Evolutionary conservation across 2,797 vertebrate species (phyloP), one percentile per base, ranked within the genome.

Genomic region (Sebastes cheni): DNA sequence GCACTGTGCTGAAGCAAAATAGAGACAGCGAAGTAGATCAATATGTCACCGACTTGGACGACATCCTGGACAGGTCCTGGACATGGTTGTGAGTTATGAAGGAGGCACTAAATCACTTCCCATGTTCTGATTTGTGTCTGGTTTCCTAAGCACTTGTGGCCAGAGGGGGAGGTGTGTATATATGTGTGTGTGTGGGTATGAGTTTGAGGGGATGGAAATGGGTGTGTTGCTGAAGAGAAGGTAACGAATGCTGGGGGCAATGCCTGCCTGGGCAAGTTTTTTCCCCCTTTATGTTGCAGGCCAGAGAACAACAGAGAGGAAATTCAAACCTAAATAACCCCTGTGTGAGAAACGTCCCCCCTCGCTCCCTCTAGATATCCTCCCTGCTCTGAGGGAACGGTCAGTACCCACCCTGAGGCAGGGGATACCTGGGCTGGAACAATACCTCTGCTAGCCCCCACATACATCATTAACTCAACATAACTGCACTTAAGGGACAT

Each of bases 71-170:
- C 93, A 93, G 89, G 83, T 90, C 88, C 88, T 91, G 92, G 93
- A 95, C 92, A 85, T 90, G 89, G 55, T 75, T 87, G 83, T 92
- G 94, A 95, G 94, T 94, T 95, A 95, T 93, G 95, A 86, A 87
- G 75, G 86, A 90, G 89, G 72, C 90, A 81, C 88, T 96, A 94
- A 95, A 96, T 96, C 95, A 95, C 91, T 91, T 93, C 91, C 90
- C 87, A 81, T 93, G 88, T 93, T 93, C 92, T 93, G 91, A 93
- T 95, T 93, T 94, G 93, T 93, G 93, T 95, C 87, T 93, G 90
- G 91, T 93, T 94, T 94, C 88, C 89, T 82, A 90, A 91, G 91
- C 88, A 83, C 84, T 91, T 76, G 88, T 85, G 89, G 87, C 90
- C 83, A 75, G 80, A 86, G 88, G 86, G 82, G 68, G 84, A 76